These are phyloP conservation scores for Recurvirostra avosetta DNA, from an alignment of 2,113 vertebrate species.

Conservation along the genomic window DNA sequence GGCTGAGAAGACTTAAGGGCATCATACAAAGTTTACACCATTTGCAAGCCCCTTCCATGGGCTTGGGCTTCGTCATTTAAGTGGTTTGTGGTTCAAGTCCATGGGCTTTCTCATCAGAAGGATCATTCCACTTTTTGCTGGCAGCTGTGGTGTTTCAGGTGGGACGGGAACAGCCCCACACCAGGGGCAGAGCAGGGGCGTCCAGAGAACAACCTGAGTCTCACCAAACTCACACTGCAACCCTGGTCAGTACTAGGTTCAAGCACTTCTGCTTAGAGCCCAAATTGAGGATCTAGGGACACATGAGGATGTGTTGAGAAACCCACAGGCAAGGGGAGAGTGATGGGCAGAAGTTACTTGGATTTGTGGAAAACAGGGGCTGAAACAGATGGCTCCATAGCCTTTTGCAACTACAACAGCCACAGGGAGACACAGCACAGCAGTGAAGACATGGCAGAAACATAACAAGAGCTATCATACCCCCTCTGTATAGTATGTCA, in stretches of 20 bases:
- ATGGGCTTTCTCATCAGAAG: background rate
- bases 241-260: too few species aligned
- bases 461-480: background rate
- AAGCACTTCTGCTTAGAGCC: background rate
- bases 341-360: background rate
- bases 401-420: background rate
- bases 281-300: background rate
- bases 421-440: background rate
- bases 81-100: background rate
- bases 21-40: background rate
- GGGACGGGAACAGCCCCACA: background rate
- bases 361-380: background rate
- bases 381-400: background rate
- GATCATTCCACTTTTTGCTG: background rate
- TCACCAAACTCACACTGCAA: background rate
- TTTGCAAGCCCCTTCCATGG: rapidly evolving
- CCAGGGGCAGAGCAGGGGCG: background rate
- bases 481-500: background rate
- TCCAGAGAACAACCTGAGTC: background rate
- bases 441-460: background rate
- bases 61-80: background rate
- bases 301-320: background rate
- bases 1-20: background rate
- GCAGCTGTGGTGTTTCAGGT: background rate
- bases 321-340: background rate